Evolutionary conservation across 2,113 vertebrate species (phyloP).

Genomic region (Stercorarius parasiticus): DNA sequence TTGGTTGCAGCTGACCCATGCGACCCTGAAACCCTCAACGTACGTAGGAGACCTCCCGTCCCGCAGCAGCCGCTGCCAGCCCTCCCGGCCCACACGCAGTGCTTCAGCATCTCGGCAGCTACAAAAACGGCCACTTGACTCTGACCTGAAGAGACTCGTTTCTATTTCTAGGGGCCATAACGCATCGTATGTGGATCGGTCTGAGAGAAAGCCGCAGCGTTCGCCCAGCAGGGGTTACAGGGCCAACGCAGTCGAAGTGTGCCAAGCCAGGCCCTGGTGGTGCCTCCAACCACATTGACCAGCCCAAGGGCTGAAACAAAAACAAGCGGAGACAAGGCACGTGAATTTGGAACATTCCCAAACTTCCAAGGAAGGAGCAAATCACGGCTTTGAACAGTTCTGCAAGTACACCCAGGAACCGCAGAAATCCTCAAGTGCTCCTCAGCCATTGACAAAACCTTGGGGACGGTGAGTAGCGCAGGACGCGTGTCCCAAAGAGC

Average conservation of each 20-base stretch:
- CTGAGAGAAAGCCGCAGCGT: fast-evolving
- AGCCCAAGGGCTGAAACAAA: background rate
- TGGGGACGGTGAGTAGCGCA: background rate
- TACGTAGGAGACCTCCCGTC: background rate
- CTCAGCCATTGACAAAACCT: background rate
- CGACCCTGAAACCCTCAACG: background rate
- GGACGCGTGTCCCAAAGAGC: background rate
- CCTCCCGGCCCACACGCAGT: fast-evolving
- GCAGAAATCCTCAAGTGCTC: background rate
- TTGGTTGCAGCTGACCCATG: background rate
- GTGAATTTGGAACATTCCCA: background rate
- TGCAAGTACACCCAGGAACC: background rate
- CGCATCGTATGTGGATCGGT: fast-evolving
- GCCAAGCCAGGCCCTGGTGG: background rate
- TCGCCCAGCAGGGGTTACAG: background rate
- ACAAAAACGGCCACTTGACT: background rate
- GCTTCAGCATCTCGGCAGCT: background rate
- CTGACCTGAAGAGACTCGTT: background rate
- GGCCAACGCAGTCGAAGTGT: fast-evolving
- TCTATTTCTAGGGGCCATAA: background rate
- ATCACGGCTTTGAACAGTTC: background rate
- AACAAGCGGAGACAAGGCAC: background rate
- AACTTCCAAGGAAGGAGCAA: background rate
- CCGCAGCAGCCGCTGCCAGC: no score
- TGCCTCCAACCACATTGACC: background rate